phyloP scores from a whole-genome alignment of 2,888 invertebrate genomes.

The Andricus curvator region DNA sequence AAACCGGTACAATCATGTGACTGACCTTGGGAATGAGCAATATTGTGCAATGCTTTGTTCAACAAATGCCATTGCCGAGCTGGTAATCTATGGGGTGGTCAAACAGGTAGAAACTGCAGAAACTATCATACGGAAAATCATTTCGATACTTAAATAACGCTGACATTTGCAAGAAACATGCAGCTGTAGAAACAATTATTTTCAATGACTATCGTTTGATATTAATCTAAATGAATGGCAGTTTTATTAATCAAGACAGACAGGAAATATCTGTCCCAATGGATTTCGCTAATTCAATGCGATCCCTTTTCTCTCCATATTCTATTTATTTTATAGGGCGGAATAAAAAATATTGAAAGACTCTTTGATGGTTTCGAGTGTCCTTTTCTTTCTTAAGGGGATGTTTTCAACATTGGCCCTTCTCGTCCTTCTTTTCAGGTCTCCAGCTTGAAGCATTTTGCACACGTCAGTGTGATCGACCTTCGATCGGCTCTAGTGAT shows the following conservation, averaged over 20 bases:
- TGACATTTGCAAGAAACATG: background rate
- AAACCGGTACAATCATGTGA: constrained; percentile 18
- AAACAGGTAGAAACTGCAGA: background rate
- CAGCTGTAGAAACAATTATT: background rate
- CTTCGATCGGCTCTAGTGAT: constrained; percentile 12
- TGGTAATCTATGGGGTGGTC: background rate
- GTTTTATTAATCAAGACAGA: too few species aligned
- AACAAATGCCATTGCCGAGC: constrained; percentile 30
- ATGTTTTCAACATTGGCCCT: constrained; percentile 10
- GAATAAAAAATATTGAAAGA: constrained; percentile 6
- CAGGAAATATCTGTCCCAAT: background rate
- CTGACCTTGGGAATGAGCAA: constrained; percentile 18
- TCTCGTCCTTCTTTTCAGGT: background rate
- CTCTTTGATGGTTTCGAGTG: constrained; percentile 22
- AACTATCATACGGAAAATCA: background rate
- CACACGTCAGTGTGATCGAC: constrained; percentile 8
- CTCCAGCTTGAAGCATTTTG: constrained; percentile 1
- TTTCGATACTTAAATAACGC: background rate
- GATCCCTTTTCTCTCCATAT: background rate
- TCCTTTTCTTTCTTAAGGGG: constrained; percentile 26
- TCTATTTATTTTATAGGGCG: background rate
- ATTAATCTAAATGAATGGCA: too few species aligned
- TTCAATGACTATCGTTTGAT: background rate
- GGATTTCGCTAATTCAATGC: background rate
- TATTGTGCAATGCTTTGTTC: constrained; percentile 34